phyloP scores from a whole-genome alignment of 2,888 invertebrate genomes.

The Gymnoscelis rufifasciata region DNA sequence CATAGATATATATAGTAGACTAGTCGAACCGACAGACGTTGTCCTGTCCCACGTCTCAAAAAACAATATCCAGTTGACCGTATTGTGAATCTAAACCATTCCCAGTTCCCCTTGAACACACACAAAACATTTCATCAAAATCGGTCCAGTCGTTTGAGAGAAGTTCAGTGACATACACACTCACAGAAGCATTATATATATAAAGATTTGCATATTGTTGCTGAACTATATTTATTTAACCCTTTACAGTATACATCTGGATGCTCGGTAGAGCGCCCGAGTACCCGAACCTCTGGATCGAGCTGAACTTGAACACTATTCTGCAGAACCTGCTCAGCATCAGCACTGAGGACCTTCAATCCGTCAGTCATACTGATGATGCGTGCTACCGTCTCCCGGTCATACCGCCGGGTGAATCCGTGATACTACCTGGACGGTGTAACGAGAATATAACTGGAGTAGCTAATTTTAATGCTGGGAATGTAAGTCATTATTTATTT shows the following conservation, averaged over 20 bases:
- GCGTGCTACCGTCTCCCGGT: slow-evolving; percentile 51
- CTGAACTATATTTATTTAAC: background rate
- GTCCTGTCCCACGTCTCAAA: too few relatives aligned
- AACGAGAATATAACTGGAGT: slow-evolving; percentile 43
- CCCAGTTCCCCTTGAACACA: too few relatives aligned
- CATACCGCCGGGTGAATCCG: slow-evolving; percentile 43
- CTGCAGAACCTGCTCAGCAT: slow-evolving; percentile 37
- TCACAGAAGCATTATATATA: too few relatives aligned
- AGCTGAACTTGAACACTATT: slow-evolving; percentile 35
- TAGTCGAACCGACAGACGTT: too few relatives aligned
- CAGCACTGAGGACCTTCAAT: slow-evolving; percentile 29
- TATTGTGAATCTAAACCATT: too few relatives aligned
- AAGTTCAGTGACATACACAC: too few relatives aligned
- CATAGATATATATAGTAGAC: too few relatives aligned
- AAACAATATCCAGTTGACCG: too few relatives aligned
- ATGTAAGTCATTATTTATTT: slow-evolving; percentile 39
- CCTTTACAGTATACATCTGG: slow-evolving; percentile 55
- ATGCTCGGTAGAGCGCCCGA: slow-evolving; percentile 39
- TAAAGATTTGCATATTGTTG: too few relatives aligned
- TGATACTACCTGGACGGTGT: slow-evolving; percentile 58
- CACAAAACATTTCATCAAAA: too few relatives aligned
- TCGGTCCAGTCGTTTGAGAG: too few relatives aligned
- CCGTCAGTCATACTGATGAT: slow-evolving; percentile 39
- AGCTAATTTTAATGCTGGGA: slow-evolving; percentile 41
- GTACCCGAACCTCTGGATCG: slow-evolving; percentile 31